Percentiles rank a stretch among this genome's conserved stretches.
Conservation (phyloP, 2,888 invertebrate species). For the Nymphalis urticae region DNA sequence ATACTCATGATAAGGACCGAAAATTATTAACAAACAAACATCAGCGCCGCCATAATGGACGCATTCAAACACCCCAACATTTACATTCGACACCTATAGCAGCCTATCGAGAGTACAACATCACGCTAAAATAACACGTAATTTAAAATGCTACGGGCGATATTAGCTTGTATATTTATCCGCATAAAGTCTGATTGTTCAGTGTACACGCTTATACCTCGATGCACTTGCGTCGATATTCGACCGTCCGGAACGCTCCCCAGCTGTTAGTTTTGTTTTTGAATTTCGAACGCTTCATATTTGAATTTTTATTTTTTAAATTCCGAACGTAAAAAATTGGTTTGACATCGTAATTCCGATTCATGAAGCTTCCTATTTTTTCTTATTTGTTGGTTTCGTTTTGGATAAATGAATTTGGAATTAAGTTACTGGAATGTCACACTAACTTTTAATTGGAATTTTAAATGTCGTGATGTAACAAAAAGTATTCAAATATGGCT, state of each 20-base stretch:
- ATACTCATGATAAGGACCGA: constrained; percentile 29
- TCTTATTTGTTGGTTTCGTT: neutral
- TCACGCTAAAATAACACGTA: constrained; percentile 11
- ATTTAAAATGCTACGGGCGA: neutral
- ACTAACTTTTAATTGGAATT: too few species aligned
- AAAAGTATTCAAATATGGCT: too few species aligned
- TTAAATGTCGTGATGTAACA: too few species aligned
- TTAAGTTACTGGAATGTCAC: too few species aligned
- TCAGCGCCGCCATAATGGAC: constrained; percentile 31
- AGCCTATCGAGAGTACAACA: neutral
- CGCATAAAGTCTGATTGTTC: neutral
- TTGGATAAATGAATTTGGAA: neutral
- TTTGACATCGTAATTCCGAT: constrained; percentile 26
- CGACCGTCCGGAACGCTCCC: constrained; percentile 54
- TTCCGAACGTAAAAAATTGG: constrained; percentile 28
- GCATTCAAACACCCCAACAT: constrained; percentile 30
- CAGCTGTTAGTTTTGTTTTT: constrained; percentile 45
- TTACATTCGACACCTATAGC: constrained; percentile 17
- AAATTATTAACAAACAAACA: constrained; percentile 36
- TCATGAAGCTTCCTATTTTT: constrained; percentile 7
- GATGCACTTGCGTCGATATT: constrained; percentile 53
- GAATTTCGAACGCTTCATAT: constrained; percentile 40
- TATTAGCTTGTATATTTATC: constrained; percentile 13
- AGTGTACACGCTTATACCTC: constrained; percentile 43
- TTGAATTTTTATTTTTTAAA: constrained; percentile 35